These are phyloP conservation scores for Pangasius mekongensis DNA, from an alignment of 2,797 vertebrate genomes.

Conservation along the genomic window DNA sequence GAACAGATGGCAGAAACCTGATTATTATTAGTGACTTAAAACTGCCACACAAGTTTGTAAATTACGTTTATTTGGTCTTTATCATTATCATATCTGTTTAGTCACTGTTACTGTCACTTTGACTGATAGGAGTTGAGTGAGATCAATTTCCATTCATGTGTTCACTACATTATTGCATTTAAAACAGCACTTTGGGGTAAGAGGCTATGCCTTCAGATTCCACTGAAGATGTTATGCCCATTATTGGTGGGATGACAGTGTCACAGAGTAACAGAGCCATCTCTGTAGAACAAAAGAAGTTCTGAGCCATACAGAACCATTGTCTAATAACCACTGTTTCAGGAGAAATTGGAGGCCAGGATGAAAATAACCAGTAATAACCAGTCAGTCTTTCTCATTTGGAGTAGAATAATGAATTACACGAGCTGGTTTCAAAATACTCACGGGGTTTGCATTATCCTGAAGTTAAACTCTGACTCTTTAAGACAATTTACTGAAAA, in stretches of 20 bases:
- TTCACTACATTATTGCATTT: conserved; percentile 17
- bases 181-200: conserved; percentile 15
- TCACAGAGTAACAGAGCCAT: not conserved
- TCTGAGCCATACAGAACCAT: conserved; percentile 24
- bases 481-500: conserved; percentile 3
- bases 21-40: not conserved
- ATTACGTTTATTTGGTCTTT: not conserved
- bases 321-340: conserved; percentile 23
- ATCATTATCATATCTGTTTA: not conserved
- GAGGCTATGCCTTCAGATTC: not conserved
- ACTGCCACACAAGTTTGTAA: not conserved
- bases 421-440: conserved; percentile 19
- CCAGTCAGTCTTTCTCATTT: conserved; percentile 11
- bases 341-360: not conserved
- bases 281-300: conserved; percentile 37
- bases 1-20: not conserved
- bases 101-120: conserved; percentile 28
- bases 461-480: not conserved
- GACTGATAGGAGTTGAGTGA: conserved; percentile 19
- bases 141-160: not conserved
- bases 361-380: conserved; percentile 41
- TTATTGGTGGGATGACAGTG: not conserved
- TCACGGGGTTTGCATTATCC: conserved; percentile 12
- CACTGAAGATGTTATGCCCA: not conserved
- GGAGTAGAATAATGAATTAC: not conserved